Conservation (phyloP, 2,797 vertebrate species). For the Lindbergichthys nudifrons region DNA sequence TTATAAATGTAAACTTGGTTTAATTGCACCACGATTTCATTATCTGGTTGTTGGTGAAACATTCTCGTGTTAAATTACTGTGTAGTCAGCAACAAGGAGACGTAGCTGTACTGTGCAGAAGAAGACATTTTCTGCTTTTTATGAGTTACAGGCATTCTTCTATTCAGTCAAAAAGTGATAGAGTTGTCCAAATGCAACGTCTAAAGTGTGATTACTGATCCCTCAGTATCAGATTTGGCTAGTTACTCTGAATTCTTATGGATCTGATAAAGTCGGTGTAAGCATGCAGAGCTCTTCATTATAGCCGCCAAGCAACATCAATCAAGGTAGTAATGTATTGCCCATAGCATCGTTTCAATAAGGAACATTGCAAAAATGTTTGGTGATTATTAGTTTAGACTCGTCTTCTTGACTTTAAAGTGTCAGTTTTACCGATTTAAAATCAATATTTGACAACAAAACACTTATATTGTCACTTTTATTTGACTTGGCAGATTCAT, state of each 20-base stretch:
- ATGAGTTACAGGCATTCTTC: constrained; percentile 27
- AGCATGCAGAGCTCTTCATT: constrained; percentile 69
- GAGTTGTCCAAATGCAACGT: constrained; percentile 41
- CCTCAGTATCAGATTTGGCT: constrained; percentile 19
- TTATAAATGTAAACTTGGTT: constrained; percentile 83
- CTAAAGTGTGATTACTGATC: constrained; percentile 26
- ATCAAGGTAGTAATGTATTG: constrained; percentile 61
- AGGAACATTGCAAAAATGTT: constrained; percentile 39
- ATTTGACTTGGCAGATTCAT: constrained; percentile 30
- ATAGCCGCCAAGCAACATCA: constrained; percentile 59
- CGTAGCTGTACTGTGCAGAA: constrained; percentile 42
- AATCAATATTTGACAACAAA: constrained; percentile 20
- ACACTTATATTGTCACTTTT: constrained; percentile 14
- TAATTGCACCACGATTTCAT: constrained; percentile 77
- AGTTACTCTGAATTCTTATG: constrained; percentile 31
- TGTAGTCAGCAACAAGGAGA: constrained; percentile 50
- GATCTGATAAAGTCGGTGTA: constrained; percentile 51
- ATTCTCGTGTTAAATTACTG: constrained; percentile 64
- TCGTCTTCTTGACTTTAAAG: constrained; percentile 21
- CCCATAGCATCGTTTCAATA: constrained; percentile 44
- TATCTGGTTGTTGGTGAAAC: constrained; percentile 73
- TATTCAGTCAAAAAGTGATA: constrained; percentile 35
- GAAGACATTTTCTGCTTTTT: constrained; percentile 41
- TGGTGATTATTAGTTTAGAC: constrained; percentile 16
- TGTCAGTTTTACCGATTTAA: constrained; percentile 8